Base-by-base conservation (phyloP, 2,888 invertebrate species). In the Sarcophaga subvicina region DNA sequence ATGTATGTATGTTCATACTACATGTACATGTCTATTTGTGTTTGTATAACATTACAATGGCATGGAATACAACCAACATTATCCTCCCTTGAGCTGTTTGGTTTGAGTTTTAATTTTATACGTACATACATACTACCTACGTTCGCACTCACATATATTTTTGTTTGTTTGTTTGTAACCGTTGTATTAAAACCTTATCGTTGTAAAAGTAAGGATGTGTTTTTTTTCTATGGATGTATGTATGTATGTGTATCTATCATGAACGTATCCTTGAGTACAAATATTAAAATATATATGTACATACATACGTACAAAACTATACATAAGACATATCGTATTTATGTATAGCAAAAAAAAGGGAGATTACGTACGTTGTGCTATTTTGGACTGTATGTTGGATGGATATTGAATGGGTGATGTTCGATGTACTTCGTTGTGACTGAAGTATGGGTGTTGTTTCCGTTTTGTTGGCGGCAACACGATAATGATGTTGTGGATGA, bases 361-460 rank as follows among this genome's bases (percentile, higher is more conserved):
- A 59, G 17, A 71, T 37, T 47, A 70, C 45, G 17, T 64, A 22
- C 10, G 63, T 66, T 71, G 25, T 64, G 59, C 22, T 83, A 66
- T 64, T 76, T 80, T 37, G 25, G 60, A 64, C 69, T 69, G 49
- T 77, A 49, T 72, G 83, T 76, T 22, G 76, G 80, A 80, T 80
- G 80, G 37, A 37, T 5, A 37, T 79, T 76, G 81, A 82, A 84
- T 88, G 86, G 82, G 84, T 83, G 85, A 85, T 75, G 76, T 63
- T 86, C 67, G 83, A 72, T 83, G 54, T 54, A 54, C 14, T 14
- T 54, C 17, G 63, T 87, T 72, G 80, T 73, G 67, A 59, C 80
- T 83, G 72, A 62, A 77, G 64, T 78, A 80, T 83, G 80, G 85
- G 83, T 76, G 84, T 80, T 84, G 78, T 82, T 81, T 81, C 85